Percentiles rank a stretch among this genome's conserved stretches.
phyloP scores from a whole-genome alignment of 92 coral and sea anemone genomes.

The Metridium senile region DNA sequence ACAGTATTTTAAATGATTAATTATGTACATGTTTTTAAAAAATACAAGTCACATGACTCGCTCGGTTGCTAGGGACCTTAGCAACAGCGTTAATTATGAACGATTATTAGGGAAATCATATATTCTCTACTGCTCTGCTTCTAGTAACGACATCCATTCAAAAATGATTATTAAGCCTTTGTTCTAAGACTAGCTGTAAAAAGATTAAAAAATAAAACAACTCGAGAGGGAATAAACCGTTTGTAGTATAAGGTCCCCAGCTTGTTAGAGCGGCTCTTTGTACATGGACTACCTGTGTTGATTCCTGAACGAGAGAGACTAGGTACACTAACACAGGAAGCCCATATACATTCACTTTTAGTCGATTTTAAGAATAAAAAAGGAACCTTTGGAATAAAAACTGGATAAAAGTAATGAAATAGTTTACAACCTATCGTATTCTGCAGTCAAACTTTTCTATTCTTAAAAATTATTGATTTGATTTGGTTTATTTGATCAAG shows the following conservation, averaged over 20 bases:
- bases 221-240: too few relatives aligned
- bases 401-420: not conserved
- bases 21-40: constrained; percentile 12
- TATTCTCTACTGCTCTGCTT: not conserved
- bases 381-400: not conserved
- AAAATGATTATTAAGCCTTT: too few relatives aligned
- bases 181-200: too few relatives aligned
- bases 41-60: constrained; percentile 13
- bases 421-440: constrained; percentile 10
- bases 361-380: not conserved
- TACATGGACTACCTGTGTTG: not conserved
- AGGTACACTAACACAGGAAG: not conserved
- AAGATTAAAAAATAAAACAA: too few relatives aligned
- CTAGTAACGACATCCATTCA: too few relatives aligned
- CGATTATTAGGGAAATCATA: not conserved
- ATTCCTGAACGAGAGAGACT: not conserved
- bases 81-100: not conserved
- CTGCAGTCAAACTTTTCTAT: constrained; percentile 4
- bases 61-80: constrained; percentile 18
- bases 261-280: not conserved
- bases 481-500: not conserved
- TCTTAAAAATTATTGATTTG: constrained; percentile 6
- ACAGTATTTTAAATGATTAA: constrained; percentile 4
- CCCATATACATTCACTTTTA: not conserved
- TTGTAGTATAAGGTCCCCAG: not conserved